These are phyloP conservation scores for Platichthys stellatus DNA, from an alignment of 2,113 vertebrate species.

Conservation along the genomic window DNA sequence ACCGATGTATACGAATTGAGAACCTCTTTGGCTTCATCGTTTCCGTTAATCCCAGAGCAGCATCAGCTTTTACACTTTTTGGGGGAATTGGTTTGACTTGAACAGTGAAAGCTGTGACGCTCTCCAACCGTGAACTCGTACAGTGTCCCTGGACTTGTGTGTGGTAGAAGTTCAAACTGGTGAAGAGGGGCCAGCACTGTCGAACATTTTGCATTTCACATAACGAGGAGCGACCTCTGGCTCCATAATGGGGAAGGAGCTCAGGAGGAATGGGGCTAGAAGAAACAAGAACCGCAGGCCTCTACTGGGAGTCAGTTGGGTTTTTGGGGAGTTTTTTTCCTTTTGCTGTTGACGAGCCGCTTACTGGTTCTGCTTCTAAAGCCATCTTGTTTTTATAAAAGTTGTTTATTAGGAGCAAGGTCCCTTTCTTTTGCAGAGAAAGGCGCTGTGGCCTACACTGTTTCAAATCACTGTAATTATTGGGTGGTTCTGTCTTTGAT, in stretches of 20 bases:
- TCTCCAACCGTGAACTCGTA: conserved; percentile 42
- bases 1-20: conserved; percentile 6
- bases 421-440: conserved; percentile 43
- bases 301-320: conserved; percentile 21
- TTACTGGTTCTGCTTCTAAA: conserved; percentile 58
- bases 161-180: conserved; percentile 8
- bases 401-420: conserved; percentile 64
- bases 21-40: neutral
- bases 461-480: conserved; percentile 65
- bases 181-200: conserved; percentile 36
- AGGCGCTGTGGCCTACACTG: conserved; percentile 45
- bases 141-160: conserved; percentile 27
- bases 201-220: conserved; percentile 26
- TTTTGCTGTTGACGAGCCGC: conserved; percentile 4
- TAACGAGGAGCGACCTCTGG: conserved; percentile 51
- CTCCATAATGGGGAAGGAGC: conserved; percentile 16
- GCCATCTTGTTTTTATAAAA: conserved; percentile 71
- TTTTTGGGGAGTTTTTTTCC: conserved; percentile 22
- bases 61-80: conserved; percentile 44
- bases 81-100: neutral
- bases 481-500: conserved; percentile 51
- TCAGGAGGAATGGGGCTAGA: conserved; percentile 24
- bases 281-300: conserved; percentile 47
- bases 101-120: conserved; percentile 41
- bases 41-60: conserved; percentile 4